phyloP scores from a whole-genome alignment of 2,797 vertebrate species.

The Ptychobarbus kaznakovi region DNA sequence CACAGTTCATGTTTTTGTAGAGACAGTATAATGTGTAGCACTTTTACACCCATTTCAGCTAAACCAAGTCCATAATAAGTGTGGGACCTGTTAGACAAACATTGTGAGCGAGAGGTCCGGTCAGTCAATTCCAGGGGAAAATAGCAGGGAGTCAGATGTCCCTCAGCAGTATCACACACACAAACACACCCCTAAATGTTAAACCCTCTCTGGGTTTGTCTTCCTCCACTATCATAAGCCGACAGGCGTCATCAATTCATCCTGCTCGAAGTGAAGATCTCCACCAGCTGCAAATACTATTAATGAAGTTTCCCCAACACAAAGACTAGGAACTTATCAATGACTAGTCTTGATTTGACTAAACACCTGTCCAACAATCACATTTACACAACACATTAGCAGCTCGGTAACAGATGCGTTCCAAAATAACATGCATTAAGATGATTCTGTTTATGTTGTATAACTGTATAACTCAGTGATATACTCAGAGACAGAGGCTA shows the following conservation, averaged over 20 bases:
- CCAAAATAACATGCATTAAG: neutral
- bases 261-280: neutral
- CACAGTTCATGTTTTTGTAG: no score
- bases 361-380: slow-evolving; percentile 1
- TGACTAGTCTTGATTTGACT: neutral
- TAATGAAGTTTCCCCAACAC: slow-evolving; percentile 2
- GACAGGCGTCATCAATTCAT: slow-evolving; percentile 4
- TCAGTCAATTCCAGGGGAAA: slow-evolving; percentile 7
- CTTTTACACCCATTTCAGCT: neutral
- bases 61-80: slow-evolving; percentile 1
- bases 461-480: neutral
- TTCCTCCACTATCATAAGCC: neutral
- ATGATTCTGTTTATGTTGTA: neutral
- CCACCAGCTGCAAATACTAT: neutral
- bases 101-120: slow-evolving; percentile 16
- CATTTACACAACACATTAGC: neutral
- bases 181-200: neutral
- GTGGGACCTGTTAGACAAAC: slow-evolving; percentile 16
- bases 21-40: neutral
- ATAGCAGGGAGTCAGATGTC: slow-evolving; percentile 36
- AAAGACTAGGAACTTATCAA: slow-evolving; percentile 7
- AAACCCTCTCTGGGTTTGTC: slow-evolving; percentile 11
- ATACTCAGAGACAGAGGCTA: neutral
- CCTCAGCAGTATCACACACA: slow-evolving; percentile 20
- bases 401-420: neutral